Conservation (phyloP, 2,797 vertebrate species). For the Rhinogobio ventralis region DNA sequence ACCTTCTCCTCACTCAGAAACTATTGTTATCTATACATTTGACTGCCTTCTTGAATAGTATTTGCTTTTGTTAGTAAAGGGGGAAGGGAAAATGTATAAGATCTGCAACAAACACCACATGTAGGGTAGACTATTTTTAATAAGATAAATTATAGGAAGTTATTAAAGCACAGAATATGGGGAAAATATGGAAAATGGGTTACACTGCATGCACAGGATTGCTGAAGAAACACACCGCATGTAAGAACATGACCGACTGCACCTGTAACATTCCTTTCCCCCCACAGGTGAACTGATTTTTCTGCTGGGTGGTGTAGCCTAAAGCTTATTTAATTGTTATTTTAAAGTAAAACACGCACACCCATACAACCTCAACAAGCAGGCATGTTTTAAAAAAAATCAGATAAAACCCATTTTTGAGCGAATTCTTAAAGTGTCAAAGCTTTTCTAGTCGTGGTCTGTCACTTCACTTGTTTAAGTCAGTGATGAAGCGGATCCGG, state of each 20-base stretch:
- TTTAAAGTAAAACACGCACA: not conserved
- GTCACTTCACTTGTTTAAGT: not conserved
- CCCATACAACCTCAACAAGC: not conserved
- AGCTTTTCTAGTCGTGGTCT: not conserved
- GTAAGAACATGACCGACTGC: slow-evolving; percentile 38
- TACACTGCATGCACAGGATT: not conserved
- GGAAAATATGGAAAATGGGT: not conserved
- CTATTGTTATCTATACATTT: slow-evolving; percentile 22
- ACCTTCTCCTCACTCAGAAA: not conserved
- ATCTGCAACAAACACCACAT: not conserved
- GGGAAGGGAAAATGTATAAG: slow-evolving; percentile 10
- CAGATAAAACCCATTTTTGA: not conserved
- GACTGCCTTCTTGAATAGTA: slow-evolving; percentile 42
- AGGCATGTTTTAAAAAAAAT: too few relatives aligned
- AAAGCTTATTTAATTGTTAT: not conserved
- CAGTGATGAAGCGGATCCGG: not conserved
- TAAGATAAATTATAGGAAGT: not conserved
- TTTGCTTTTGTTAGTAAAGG: slow-evolving; percentile 57
- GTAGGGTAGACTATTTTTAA: not conserved
- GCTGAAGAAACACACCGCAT: slow-evolving; percentile 50
- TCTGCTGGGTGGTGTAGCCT: not conserved
- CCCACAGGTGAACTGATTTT: slow-evolving; percentile 37
- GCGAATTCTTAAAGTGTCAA: too few relatives aligned
- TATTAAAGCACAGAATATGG: not conserved
- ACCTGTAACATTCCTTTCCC: slow-evolving; percentile 54